Conservation (phyloP, 2,888 invertebrate species). For the Cerceris rybyensis region DNA sequence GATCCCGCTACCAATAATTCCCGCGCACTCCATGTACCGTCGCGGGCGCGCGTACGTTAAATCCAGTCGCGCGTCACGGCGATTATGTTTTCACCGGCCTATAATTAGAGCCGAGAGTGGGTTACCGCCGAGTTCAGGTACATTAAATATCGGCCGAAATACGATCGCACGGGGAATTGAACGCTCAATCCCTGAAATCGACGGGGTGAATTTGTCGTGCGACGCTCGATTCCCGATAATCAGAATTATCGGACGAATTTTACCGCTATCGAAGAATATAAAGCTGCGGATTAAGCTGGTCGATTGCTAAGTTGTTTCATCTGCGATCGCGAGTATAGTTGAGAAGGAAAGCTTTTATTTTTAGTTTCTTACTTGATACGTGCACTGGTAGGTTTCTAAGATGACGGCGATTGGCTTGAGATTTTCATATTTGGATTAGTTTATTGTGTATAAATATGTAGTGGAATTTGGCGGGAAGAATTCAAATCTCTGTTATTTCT, state of each 20-base stretch:
- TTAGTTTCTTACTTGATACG: too few species aligned
- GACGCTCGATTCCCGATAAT: slow-evolving; percentile 30
- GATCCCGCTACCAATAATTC: too few species aligned
- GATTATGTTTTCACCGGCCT: slow-evolving; percentile 64
- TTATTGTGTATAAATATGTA: too few species aligned
- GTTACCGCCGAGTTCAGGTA: slow-evolving; percentile 51
- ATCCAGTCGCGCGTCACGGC: slow-evolving; percentile 54
- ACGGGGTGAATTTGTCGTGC: slow-evolving; percentile 25
- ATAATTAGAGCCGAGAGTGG: slow-evolving; percentile 63
- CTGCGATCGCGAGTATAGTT: background rate
- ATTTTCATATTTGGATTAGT: too few species aligned
- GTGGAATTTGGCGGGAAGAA: too few species aligned
- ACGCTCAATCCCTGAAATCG: slow-evolving; percentile 33
- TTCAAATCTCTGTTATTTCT: too few species aligned
- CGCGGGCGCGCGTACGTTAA: slow-evolving; percentile 32
- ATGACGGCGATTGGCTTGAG: too few species aligned
- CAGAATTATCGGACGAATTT: slow-evolving; percentile 20
- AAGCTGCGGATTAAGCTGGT: background rate
- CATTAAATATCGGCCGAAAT: slow-evolving; percentile 57
- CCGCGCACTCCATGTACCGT: too few species aligned
- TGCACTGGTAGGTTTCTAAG: too few species aligned
- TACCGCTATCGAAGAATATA: background rate
- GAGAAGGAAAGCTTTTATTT: too few species aligned
- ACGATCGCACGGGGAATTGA: slow-evolving; percentile 48
- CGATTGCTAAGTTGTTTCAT: background rate